Evolutionary conservation across 92 coral and sea anemone species (phyloP), one percentile per base, ranked within the genome.

Genomic region (Epizoanthus fatuus): DNA sequence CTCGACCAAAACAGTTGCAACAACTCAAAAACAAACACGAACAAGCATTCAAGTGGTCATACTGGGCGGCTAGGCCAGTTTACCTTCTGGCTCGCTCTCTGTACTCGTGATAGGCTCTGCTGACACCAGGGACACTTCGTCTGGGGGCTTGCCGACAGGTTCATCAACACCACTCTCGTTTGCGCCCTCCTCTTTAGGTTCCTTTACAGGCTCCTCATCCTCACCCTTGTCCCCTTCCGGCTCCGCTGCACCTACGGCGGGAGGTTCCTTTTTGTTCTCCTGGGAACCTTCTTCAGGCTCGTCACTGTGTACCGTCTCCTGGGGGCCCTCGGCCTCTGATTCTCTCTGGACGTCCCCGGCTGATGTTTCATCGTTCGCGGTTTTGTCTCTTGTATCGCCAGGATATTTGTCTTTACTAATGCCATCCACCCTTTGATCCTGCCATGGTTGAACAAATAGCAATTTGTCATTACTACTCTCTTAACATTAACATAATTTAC

Each of bases 221-320:
- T 91, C 93, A 55, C 81, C 88, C 49, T 63, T 86, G 68, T 84
- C 89, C 10, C 75, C 93, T 37, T 70, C 90, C 35, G 35, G 35
- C 42, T 87, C 96, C 12, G 76, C 53, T 1, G 73, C 84, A 11
- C 72, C 87, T n/a, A 81, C 79, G 6, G 63, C 77, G 14, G 81
- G 77, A 53, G 69, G 63, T 29, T 81, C 76, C 1, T 69, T 47
- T 16, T 64, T 69, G 59, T 66, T 35, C 20, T 79, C 86, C 1
- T 72, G 60, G 7, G 44, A 17, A 22, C 20, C 65, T 45, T 47
- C 35, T 51, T 49, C 77, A 52, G 12, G 44, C 17, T 38, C 86
- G 35, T 19, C 81, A 54, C 86, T 87, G 35, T 76, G 58, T 60
- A 55, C 60, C 14, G 81, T 81, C n/a, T 91, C 90, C 4, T 71